Base-by-base conservation (phyloP, 2,888 invertebrate species). In the Elegia similella region DNA sequence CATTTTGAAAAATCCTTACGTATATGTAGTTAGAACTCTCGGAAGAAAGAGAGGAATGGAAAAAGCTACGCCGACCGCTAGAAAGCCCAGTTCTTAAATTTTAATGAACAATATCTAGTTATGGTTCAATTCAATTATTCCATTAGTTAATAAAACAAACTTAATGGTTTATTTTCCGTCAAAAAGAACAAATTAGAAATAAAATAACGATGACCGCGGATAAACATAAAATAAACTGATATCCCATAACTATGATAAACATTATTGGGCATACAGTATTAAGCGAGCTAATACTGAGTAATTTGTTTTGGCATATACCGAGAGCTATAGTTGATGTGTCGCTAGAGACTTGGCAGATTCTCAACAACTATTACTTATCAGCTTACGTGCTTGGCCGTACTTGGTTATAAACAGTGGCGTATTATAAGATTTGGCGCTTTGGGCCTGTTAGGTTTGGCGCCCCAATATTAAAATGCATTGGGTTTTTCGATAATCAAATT, bases 291-390 rank as follows among this genome's bases (percentile, higher is more conserved):
- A 55, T 55, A 32, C 44, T 34, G 17, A 32, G 32, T 46, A 55
- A 55, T 55, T 34, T 55, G 42, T 43, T 44, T 46, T 34, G 34
- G 44, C 44, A 32, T 55, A 34, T 43, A 32, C 54, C 12, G 30
- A 53, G 17, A 54, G 30, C 44, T 34, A 55, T 55, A 42, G 55
- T 48, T 52, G 53, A 58, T 58, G 48, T 46, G 54, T 44, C 54
- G 54, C 54, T 46, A 15, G 55, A 57, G 57, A 52, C 17, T 60
- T 62, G 59, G 59, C 62, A 44, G 30, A 42, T 29, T 23, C 52
- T 55, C 59, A 42, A 47, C 34, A 17, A 42, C 57, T 10, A 52
- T 60, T 52, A 55, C 52, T 60, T 50, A 58, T 32, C 52, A 55
- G 59, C 58, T 59, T 56, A 55, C 50, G 54, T 55, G 44, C 46